Percentiles rank a stretch among this genome's conserved stretches.
phyloP scores from a whole-genome alignment of 2,797 vertebrate genomes.

The Pteronotus mesoamericanus region DNA sequence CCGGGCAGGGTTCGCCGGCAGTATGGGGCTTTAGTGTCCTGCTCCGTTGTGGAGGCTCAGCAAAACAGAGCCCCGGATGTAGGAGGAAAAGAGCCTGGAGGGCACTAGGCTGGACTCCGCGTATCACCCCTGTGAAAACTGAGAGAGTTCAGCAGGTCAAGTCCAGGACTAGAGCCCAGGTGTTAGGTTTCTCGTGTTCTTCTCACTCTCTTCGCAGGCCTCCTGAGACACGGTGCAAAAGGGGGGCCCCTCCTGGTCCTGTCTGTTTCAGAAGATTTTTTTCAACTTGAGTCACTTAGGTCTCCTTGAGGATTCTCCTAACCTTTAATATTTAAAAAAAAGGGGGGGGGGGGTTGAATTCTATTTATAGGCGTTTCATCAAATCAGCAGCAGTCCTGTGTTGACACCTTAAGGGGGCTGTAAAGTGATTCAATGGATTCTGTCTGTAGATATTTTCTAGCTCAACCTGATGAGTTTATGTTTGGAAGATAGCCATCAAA shows the following conservation, averaged over 20 bases:
- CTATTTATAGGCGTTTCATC: background rate
- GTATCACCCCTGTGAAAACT: background rate
- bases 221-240: background rate
- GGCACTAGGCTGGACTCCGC: background rate
- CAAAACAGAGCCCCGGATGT: rapidly evolving
- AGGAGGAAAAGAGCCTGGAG: background rate
- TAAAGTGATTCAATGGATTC: background rate
- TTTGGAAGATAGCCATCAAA: background rate
- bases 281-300: background rate
- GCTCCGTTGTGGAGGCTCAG: rapidly evolving
- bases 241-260: background rate
- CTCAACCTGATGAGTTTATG: background rate
- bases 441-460: background rate
- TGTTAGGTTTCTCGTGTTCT: background rate
- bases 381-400: background rate
- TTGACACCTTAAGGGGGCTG: background rate
- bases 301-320: background rate
- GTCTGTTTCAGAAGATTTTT: background rate
- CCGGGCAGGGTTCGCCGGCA: rapidly evolving
- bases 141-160: background rate
- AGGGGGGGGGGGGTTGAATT: background rate
- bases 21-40: rapidly evolving
- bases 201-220: background rate
- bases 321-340: background rate
- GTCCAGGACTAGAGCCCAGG: background rate